Conservation (phyloP, 2,797 vertebrate genomes). For the Semaprochilodus insignis region DNA sequence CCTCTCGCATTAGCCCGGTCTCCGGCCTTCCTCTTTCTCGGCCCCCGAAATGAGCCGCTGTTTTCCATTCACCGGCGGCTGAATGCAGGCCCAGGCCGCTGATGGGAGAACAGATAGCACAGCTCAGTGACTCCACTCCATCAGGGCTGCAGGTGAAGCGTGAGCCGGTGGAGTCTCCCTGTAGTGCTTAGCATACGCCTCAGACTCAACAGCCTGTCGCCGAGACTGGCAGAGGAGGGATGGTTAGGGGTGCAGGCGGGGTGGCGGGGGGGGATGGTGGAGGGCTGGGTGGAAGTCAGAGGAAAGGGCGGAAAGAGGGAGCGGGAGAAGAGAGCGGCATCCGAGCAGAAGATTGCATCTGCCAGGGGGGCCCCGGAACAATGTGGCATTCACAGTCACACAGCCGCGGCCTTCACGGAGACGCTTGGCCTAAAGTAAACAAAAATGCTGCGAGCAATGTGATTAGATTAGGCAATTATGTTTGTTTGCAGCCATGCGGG, state of each 20-base stretch:
- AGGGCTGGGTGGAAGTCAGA: background rate
- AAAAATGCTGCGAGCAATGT: conserved; percentile 65
- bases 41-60: conserved; percentile 45
- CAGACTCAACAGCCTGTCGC: conserved; percentile 61
- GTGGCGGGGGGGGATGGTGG: background rate
- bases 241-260: background rate
- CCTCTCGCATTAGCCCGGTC: conserved; percentile 39
- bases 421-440: conserved; percentile 75
- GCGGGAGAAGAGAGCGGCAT: conserved; percentile 18
- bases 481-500: conserved; percentile 76
- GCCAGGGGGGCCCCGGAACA: conserved; percentile 54
- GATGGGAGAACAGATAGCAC: conserved; percentile 58
- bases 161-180: conserved; percentile 50
- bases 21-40: conserved; percentile 20
- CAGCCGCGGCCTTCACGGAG: conserved; percentile 50
- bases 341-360: conserved; percentile 58
- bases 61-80: conserved; percentile 54
- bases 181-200: conserved; percentile 38
- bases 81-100: conserved; percentile 50
- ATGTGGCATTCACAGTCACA: conserved; percentile 61
- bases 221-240: conserved; percentile 29
- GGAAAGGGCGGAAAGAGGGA: conserved; percentile 22
- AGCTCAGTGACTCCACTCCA: conserved; percentile 60
- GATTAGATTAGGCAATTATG: conserved; percentile 81
- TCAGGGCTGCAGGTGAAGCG: conserved; percentile 58